These are phyloP conservation scores for Carduelis carduelis DNA, from an alignment of 2,797 vertebrate genomes.

Conservation along the genomic window DNA sequence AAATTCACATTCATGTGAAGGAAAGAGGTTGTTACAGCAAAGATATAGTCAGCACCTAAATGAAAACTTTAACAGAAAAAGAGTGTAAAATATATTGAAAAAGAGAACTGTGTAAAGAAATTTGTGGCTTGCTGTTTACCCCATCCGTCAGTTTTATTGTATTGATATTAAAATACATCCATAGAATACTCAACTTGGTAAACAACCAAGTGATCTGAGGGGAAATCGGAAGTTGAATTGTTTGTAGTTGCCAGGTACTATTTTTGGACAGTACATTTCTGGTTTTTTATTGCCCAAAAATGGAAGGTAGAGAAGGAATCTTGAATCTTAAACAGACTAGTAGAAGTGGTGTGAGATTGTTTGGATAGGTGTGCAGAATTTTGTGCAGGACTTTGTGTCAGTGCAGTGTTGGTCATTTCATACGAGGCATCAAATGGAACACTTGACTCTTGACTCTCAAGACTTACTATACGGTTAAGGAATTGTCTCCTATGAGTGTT, in stretches of 20 bases:
- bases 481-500: neutral
- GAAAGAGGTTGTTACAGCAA: neutral
- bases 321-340: neutral
- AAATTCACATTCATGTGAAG: neutral
- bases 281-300: neutral
- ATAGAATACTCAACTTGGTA: neutral
- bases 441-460: neutral
- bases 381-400: neutral
- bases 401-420: neutral
- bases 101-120: neutral
- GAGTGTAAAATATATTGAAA: neutral
- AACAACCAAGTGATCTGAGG: neutral
- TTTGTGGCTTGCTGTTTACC: neutral
- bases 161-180: neutral
- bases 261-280: neutral
- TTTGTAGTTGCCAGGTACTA: neutral
- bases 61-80: neutral
- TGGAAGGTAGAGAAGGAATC: neutral
- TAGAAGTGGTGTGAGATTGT: neutral
- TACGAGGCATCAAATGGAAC: accelerated
- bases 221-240: neutral
- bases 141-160: neutral
- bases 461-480: neutral
- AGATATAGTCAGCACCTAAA: neutral
- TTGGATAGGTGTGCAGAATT: neutral